Evolutionary conservation across 1,140 invertebrate species (phyloP).

Genomic region (Drosophila pandora): DNA sequence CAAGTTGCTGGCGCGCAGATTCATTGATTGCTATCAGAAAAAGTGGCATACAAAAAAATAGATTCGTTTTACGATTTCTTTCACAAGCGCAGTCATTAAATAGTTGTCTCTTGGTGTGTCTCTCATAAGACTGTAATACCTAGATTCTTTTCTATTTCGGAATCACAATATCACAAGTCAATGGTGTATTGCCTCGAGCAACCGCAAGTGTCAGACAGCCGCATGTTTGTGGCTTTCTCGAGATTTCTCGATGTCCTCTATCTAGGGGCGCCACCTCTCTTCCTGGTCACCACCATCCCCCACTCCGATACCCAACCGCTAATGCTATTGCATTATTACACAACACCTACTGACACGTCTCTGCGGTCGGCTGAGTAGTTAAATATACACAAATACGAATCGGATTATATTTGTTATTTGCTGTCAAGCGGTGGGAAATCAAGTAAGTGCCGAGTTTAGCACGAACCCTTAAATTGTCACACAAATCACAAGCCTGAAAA

Average conservation of each 20-base stretch:
- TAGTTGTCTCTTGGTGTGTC: not conserved
- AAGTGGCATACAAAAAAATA: slow-evolving; percentile 15
- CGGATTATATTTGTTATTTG: slow-evolving; percentile 21
- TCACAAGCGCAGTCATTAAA: not conserved
- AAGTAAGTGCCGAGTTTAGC: slow-evolving; percentile 3
- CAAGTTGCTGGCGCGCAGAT: slow-evolving; percentile 39
- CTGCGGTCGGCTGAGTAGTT: slow-evolving; percentile 61
- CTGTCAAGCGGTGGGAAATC: slow-evolving; percentile 16
- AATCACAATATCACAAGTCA: slow-evolving; percentile 53
- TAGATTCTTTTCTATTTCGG: slow-evolving; percentile 20
- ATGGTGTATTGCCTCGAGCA: slow-evolving; percentile 37
- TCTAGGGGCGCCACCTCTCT: slow-evolving; percentile 19
- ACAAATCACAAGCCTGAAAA: slow-evolving; percentile 6
- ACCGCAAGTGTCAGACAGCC: slow-evolving; percentile 51
- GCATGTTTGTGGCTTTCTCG: slow-evolving; percentile 59
- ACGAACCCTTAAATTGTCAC: not conserved
- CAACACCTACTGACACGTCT: slow-evolving; percentile 55
- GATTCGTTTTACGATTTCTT: not conserved
- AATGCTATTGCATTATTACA: slow-evolving; percentile 43
- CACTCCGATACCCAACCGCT: not conserved
- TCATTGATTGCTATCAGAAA: slow-evolving; percentile 64
- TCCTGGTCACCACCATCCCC: not conserved
- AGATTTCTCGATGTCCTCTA: not conserved
- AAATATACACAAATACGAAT: slow-evolving; percentile 27
- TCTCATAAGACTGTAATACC: not conserved